These are phyloP conservation scores for Tangachromis dhanisi DNA, from an alignment of 2,113 vertebrate species.

Conservation along the genomic window DNA sequence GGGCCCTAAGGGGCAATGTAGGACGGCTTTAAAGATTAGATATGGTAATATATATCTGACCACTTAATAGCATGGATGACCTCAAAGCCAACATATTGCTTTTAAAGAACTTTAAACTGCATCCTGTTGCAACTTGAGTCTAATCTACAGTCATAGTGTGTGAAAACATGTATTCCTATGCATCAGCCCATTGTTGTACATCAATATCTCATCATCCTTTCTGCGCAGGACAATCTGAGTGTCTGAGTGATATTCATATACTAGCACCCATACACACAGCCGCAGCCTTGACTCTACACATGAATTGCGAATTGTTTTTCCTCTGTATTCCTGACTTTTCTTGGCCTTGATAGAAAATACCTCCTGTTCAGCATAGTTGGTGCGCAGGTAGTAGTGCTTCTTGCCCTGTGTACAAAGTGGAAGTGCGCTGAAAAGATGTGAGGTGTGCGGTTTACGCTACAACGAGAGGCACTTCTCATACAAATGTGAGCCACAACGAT, in stretches of 20 bases:
- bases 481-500: conserved; percentile 3
- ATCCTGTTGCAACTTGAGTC: not conserved
- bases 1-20: not conserved
- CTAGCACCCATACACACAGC: not conserved
- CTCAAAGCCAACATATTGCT: not conserved
- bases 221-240: not conserved
- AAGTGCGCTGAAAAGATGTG: not conserved
- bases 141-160: not conserved
- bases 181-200: not conserved
- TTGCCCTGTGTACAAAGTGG: not conserved
- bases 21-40: not conserved
- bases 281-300: conserved; percentile 3
- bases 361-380: conserved; percentile 12
- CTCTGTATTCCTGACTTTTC: not conserved
- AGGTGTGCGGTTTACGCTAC: not conserved
- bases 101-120: not conserved
- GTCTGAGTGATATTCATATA: not conserved
- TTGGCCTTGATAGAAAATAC: conserved; percentile 40
- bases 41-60: not conserved
- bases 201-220: conserved; percentile 9
- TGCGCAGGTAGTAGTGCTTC: not conserved
- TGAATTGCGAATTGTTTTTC: conserved; percentile 25
- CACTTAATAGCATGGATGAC: not conserved
- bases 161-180: not conserved
- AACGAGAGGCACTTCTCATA: not conserved